A percentile compares a stretch with the other conserved stretches of the same genome.
Evolutionary conservation across 2,888 invertebrate genomes (phyloP).

Genomic region (Pachliopta kotzebuea): DNA sequence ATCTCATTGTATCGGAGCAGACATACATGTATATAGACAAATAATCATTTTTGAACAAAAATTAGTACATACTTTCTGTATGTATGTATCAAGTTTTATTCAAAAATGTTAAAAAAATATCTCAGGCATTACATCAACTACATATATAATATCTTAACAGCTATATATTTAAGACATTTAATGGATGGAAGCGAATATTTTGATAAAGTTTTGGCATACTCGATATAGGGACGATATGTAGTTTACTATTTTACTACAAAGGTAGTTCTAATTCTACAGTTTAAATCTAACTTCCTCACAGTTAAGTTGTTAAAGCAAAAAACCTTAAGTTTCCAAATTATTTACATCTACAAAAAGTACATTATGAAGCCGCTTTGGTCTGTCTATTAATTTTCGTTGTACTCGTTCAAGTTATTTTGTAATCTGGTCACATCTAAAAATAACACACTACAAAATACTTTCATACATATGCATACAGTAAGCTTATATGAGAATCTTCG

Average conservation of each 20-base stretch:
- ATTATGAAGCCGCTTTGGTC: neutral
- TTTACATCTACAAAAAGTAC: neutral
- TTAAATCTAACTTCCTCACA: slow-evolving; percentile 7
- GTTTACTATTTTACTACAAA: slow-evolving; percentile 25
- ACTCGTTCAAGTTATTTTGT: slow-evolving; percentile 11
- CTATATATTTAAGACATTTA: slow-evolving; percentile 4
- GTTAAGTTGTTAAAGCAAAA: neutral
- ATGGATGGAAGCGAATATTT: slow-evolving; percentile 37
- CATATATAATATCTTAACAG: slow-evolving; percentile 1
- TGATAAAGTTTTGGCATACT: slow-evolving; percentile 33
- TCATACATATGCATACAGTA: slow-evolving; percentile 1
- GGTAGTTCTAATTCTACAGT: slow-evolving; percentile 12
- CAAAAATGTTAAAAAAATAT: neutral
- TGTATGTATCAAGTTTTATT: neutral
- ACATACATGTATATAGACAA: too few relatives aligned
- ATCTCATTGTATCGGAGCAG: neutral
- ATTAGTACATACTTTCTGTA: too few relatives aligned
- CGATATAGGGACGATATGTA: slow-evolving; percentile 29
- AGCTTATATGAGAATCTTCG: slow-evolving; percentile 12
- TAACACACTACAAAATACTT: neutral
- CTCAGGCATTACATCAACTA: neutral
- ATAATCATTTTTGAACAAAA: too few relatives aligned
- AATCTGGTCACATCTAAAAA: slow-evolving; percentile 4
- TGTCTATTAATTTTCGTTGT: slow-evolving; percentile 14
- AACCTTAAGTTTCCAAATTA: neutral